A percentile compares a stretch with the other conserved stretches of the same genome.
These are phyloP conservation scores for Liopterus haemorrhoidalis DNA, from an alignment of 2,888 invertebrate species.

Conservation along the genomic window DNA sequence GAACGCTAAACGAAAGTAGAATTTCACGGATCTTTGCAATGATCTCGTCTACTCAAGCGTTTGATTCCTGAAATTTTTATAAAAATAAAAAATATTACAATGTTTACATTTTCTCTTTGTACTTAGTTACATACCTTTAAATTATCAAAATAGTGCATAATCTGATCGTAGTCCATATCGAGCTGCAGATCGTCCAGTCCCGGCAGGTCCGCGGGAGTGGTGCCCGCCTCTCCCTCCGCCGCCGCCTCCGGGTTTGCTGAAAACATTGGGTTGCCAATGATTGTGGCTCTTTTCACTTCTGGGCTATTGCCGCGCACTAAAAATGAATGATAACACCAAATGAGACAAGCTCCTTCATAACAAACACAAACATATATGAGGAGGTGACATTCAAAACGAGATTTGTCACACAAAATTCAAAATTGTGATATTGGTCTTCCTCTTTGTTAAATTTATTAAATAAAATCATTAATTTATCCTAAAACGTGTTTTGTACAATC, in stretches of 20 bases:
- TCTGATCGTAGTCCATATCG: constrained; percentile 95
- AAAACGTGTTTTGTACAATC: too few relatives aligned
- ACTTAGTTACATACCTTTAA: constrained; percentile 70
- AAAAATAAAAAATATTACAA: constrained; percentile 32
- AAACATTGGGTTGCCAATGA: constrained; percentile 86
- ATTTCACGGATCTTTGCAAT: constrained; percentile 76
- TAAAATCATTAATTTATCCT: too few relatives aligned
- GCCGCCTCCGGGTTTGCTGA: constrained; percentile 51
- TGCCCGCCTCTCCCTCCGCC: constrained; percentile 38
- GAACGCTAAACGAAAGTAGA: constrained; percentile 67
- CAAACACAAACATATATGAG: too few relatives aligned
- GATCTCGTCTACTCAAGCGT: constrained; percentile 86
- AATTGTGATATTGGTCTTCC: too few relatives aligned
- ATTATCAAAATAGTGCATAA: constrained; percentile 97
- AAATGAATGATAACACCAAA: too few relatives aligned
- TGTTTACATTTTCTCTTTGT: not conserved
- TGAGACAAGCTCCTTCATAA: too few relatives aligned
- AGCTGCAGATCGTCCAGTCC: constrained; percentile 71
- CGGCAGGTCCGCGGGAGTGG: constrained; percentile 54
- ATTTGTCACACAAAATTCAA: too few relatives aligned
- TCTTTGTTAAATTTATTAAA: constrained; percentile 25
- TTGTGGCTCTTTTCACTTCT: constrained; percentile 76
- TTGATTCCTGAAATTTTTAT: constrained; percentile 67
- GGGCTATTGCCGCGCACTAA: constrained; percentile 45
- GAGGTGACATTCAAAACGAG: too few relatives aligned